These are phyloP conservation scores for Pseudococcus longispinus DNA, from an alignment of 2,888 invertebrate species.

Conservation along the genomic window DNA sequence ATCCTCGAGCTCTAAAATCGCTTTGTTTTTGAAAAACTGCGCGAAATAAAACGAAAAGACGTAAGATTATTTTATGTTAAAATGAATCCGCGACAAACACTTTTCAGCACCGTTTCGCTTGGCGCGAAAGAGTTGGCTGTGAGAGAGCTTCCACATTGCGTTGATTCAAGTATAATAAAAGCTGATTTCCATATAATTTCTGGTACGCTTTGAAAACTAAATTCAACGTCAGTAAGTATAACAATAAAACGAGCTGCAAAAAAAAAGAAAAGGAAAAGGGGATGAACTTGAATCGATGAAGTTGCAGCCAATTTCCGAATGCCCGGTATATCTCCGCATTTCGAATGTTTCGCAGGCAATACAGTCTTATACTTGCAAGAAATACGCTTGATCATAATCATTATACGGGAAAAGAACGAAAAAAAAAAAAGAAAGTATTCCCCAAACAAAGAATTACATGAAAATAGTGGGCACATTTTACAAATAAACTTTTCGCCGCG, in stretches of 20 bases:
- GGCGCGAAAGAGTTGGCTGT: neutral
- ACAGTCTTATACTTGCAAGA: too few relatives aligned
- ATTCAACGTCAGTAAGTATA: neutral
- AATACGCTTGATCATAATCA: conserved; percentile 23
- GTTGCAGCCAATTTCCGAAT: conserved; percentile 18
- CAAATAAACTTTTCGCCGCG: conserved; percentile 34
- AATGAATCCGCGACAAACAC: conserved; percentile 36
- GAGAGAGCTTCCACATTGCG: conserved; percentile 33
- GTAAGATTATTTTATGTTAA: conserved; percentile 38
- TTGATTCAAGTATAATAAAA: conserved; percentile 40
- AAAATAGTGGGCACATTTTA: conserved; percentile 24
- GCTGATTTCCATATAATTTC: conserved; percentile 45
- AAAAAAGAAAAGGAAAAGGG: neutral
- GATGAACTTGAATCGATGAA: conserved; percentile 14
- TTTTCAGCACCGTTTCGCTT: neutral
- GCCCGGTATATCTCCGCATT: neutral
- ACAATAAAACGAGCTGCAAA: neutral
- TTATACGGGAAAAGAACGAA: neutral
- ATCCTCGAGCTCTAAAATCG: conserved; percentile 7
- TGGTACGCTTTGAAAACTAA: conserved; percentile 34
- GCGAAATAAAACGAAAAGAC: conserved; percentile 1
- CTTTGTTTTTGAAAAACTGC: conserved; percentile 38
- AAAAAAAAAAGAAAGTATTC: neutral
- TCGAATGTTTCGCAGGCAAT: neutral
- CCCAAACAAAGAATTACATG: conserved; percentile 11